A percentile compares a stretch with the other conserved stretches of the same genome.
Evolutionary conservation across 2,888 invertebrate species (phyloP).

Genomic region (Gnatocerus cornutus): DNA sequence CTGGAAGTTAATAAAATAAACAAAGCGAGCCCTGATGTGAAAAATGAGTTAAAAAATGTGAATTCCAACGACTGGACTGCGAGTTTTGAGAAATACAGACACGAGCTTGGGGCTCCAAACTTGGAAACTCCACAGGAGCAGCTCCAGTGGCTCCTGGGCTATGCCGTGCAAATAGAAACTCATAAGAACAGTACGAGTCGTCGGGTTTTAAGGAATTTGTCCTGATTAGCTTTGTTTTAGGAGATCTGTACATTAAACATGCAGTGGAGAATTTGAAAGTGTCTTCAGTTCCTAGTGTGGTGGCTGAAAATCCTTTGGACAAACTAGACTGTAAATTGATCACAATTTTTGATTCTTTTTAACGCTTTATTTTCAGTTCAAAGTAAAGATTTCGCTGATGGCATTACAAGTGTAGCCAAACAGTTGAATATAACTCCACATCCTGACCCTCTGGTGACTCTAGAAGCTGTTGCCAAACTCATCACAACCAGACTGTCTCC

Average conservation of each 20-base stretch:
- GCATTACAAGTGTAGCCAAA: constrained; percentile 85
- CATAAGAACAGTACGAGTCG: constrained; percentile 80
- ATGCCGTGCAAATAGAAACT: constrained; percentile 89
- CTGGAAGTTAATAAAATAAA: constrained; percentile 95
- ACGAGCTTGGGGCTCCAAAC: constrained; percentile 83
- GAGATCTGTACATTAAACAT: constrained; percentile 80
- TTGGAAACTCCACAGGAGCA: constrained; percentile 78
- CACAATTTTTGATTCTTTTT: constrained; percentile 59
- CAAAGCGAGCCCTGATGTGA: constrained; percentile 87
- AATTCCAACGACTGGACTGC: constrained; percentile 80
- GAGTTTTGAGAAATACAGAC: constrained; percentile 82
- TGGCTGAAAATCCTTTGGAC: constrained; percentile 88
- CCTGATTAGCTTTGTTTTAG: too few relatives aligned
- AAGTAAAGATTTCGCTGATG: constrained; percentile 86
- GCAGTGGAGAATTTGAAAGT: constrained; percentile 78
- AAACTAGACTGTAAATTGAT: constrained; percentile 82
- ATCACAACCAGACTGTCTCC: constrained; percentile 76
- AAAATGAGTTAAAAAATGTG: constrained; percentile 82
- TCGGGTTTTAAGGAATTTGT: too few relatives aligned
- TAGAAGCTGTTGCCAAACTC: constrained; percentile 80
- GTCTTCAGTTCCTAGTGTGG: constrained; percentile 79
- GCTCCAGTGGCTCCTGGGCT: constrained; percentile 89
- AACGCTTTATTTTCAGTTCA: constrained; percentile 78
- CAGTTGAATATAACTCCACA: constrained; percentile 87
- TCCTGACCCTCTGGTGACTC: constrained; percentile 83